phyloP scores from a whole-genome alignment of 1,140 invertebrate genomes.

The Coptotermes formosanus region DNA sequence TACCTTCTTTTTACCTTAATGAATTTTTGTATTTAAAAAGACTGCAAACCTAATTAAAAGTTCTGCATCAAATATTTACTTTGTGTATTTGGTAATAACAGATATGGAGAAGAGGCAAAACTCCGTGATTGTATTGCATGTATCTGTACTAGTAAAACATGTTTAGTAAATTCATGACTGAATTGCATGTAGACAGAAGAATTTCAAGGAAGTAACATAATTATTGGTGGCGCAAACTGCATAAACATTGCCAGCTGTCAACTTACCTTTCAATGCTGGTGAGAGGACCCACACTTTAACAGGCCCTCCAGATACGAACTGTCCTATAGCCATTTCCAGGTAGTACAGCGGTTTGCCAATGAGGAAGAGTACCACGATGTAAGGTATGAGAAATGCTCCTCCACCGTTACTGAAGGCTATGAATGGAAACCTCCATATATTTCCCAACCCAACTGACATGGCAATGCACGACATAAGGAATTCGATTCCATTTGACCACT shows the following conservation, averaged over 20 bases:
- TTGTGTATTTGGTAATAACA: too few relatives aligned
- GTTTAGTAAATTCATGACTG: too few relatives aligned
- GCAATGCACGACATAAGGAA: constrained; percentile 52
- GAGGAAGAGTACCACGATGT: constrained; percentile 57
- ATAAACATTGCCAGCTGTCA: too few relatives aligned
- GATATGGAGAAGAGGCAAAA: too few relatives aligned
- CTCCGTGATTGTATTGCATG: too few relatives aligned
- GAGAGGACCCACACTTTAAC: constrained; percentile 35
- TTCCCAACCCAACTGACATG: constrained; percentile 54
- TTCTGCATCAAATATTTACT: too few relatives aligned
- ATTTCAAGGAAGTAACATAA: not conserved
- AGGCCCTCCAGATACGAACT: constrained; percentile 35
- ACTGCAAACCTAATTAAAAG: too few relatives aligned
- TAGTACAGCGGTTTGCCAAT: constrained; percentile 56
- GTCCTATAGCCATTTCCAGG: constrained; percentile 46
- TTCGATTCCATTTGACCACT: constrained; percentile 42
- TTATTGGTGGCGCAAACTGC: not conserved
- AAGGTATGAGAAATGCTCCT: constrained; percentile 58
- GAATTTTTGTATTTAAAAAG: too few relatives aligned
- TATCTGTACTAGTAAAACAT: too few relatives aligned
- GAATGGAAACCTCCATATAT: constrained; percentile 55
- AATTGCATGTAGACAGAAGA: not conserved
- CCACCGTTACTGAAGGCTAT: constrained; percentile 49
- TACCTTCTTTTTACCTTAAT: too few relatives aligned
- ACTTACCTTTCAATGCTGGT: constrained; percentile 31